A percentile compares a stretch with the other conserved stretches of the same genome.
Evolutionary conservation across 2,888 invertebrate species (phyloP).

Genomic region (Pandemis cinnamomeana): DNA sequence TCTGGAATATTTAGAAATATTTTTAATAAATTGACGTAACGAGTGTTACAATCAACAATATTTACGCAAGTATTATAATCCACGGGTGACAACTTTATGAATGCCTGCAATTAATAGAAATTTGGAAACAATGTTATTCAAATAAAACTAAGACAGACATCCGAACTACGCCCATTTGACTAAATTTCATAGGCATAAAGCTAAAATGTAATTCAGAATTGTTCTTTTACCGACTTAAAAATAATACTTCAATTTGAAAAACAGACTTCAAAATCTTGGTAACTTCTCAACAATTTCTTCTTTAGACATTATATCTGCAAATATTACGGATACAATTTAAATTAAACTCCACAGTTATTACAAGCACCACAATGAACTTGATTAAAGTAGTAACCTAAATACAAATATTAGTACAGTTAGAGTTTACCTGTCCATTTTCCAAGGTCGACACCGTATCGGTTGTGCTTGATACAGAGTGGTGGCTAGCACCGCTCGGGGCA

Average conservation of each 20-base stretch:
- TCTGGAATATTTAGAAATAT: conserved; percentile 51
- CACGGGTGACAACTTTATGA: too few species aligned
- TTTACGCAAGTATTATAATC: too few species aligned
- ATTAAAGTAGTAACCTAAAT: conserved; percentile 19
- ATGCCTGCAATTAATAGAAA: background rate
- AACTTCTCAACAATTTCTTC: background rate
- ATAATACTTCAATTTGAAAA: background rate
- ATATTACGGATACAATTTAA: background rate
- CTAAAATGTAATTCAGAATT: background rate
- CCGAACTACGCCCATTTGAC: background rate
- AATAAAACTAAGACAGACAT: background rate
- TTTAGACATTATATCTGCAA: background rate
- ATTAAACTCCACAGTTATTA: background rate
- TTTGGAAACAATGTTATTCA: background rate
- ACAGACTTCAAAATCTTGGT: background rate
- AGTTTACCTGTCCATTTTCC: conserved; percentile 81
- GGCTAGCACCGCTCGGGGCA: conserved; percentile 80
- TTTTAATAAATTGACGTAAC: background rate
- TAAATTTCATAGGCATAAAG: background rate
- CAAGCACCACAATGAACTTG: background rate
- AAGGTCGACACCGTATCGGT: conserved; percentile 78
- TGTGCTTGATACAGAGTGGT: conserved; percentile 79
- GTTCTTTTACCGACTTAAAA: background rate
- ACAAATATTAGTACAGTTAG: conserved; percentile 24
- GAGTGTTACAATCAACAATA: background rate